phyloP scores from a whole-genome alignment of 2,113 vertebrate species.

The Diglossa brunneiventris region DNA sequence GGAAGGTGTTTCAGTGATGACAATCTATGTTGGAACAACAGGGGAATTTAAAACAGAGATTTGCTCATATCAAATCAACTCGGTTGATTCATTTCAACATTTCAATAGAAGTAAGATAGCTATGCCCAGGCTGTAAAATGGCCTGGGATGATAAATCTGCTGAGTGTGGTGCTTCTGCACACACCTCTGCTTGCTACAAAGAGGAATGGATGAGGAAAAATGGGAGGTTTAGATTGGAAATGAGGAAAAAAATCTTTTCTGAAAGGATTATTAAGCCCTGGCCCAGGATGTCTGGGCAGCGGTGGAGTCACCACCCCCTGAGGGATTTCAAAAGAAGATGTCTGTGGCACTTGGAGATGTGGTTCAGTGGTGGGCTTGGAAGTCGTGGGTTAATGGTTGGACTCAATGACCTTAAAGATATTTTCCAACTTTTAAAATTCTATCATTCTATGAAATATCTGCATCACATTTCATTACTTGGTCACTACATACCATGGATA shows the following conservation, averaged over 20 bases:
- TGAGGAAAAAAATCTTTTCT: background rate
- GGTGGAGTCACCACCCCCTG: too few species aligned
- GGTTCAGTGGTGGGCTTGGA: background rate
- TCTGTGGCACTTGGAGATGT: rapidly evolving
- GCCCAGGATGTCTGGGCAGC: too few species aligned
- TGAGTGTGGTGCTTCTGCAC: background rate
- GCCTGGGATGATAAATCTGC: background rate
- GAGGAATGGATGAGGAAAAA: background rate
- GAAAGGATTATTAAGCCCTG: background rate
- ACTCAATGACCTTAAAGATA: background rate
- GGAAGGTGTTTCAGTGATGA: background rate
- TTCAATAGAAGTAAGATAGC: background rate
- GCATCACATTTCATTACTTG: rapidly evolving
- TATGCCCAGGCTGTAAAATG: rapidly evolving
- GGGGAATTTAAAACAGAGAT: background rate
- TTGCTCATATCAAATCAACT: background rate
- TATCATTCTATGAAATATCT: background rate
- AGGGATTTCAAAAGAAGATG: rapidly evolving
- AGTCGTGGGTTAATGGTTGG: background rate
- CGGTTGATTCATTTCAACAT: background rate
- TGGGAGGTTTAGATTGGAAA: background rate
- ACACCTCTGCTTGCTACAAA: background rate
- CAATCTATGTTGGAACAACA: background rate
- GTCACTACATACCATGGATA: too few species aligned
- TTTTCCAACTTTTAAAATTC: background rate